Percentiles rank a stretch among this genome's conserved stretches.
phyloP scores from a whole-genome alignment of 2,888 invertebrate species.

The Chrysomela aeneicollis region DNA sequence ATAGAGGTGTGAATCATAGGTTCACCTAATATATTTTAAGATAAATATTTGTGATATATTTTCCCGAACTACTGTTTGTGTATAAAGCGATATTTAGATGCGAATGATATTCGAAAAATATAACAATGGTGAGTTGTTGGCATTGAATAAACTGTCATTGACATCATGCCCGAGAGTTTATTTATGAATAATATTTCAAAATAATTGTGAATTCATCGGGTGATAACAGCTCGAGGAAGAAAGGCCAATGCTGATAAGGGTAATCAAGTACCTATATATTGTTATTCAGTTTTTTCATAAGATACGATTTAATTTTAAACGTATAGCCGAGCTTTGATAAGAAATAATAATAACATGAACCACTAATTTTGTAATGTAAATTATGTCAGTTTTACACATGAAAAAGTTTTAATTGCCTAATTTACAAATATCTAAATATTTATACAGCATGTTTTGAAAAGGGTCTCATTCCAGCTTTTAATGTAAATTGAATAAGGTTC shows the following conservation, averaged over 20 bases:
- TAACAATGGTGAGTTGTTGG: slow-evolving; percentile 7
- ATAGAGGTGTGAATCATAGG: slow-evolving; percentile 4
- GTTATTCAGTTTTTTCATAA: slow-evolving; percentile 7
- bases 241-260: background rate
- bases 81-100: slow-evolving; percentile 7
- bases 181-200: slow-evolving; percentile 18
- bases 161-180: slow-evolving; percentile 12
- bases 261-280: slow-evolving; percentile 9
- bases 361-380: background rate
- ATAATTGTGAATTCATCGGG: slow-evolving; percentile 17
- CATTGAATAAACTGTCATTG: slow-evolving; percentile 12
- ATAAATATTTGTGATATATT: slow-evolving; percentile 31
- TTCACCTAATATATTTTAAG: slow-evolving; percentile 16
- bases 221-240: slow-evolving; percentile 18
- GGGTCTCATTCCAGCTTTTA: no score
- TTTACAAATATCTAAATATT: background rate
- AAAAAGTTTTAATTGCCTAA: background rate
- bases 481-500: no score
- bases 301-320: background rate
- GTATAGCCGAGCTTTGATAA: background rate
- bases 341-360: background rate
- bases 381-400: background rate
- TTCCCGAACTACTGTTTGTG: slow-evolving; percentile 25
- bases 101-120: slow-evolving; percentile 13
- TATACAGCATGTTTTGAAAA: no score